Evolutionary conservation across 2,797 vertebrate species (phyloP), one percentile per base, ranked within the genome.

Genomic region (Yasuhikotakia modesta): DNA sequence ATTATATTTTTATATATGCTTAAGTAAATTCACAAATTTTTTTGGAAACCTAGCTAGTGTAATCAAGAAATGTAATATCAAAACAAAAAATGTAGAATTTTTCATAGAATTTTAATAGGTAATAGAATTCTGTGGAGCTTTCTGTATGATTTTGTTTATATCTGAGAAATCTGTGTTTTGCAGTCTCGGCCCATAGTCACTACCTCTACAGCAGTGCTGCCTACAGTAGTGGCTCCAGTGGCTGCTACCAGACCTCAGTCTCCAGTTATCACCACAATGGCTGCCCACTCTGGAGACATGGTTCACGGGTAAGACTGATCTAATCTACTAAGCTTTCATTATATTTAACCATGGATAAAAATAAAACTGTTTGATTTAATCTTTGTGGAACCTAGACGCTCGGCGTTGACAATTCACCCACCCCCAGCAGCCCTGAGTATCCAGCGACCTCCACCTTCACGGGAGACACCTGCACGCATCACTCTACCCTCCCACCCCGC

Each of bases 401-500:
- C 96, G 4, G 93, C 94, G 0, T 85, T 98, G 83, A 95, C 96
- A 17, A 95, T 99, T 84, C 97, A 97, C 90, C 90, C 94, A 3
- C 94, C 96, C 2, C 92, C 96, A 0, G 92, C 95, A 70, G 91
- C 95, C 0, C 94, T 97, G 83, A 96, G 94, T 84, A 97, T 99
- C 85, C 97, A 97, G 86, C 94, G 98, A 69, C 93, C 96, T 43
- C 93, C 95, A 0, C 90, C 95, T n/a, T 90, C 95, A 0, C 90
- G 98, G 0, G 98, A 99, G 83, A 87, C 94, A 0, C 90, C 95
- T 5, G 94, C 96, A 0, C 93, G 97, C 16, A 99, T 99, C 87
- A 98, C 96, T 0, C 92, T 99, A 66, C 98, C 97, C 0, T 96
- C 96, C 0, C 96, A 99, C 85, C 96, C 97, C 0, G 97, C 96